Base-by-base conservation (phyloP, 2,797 vertebrate genomes). In the Darevskia mixta region DNA sequence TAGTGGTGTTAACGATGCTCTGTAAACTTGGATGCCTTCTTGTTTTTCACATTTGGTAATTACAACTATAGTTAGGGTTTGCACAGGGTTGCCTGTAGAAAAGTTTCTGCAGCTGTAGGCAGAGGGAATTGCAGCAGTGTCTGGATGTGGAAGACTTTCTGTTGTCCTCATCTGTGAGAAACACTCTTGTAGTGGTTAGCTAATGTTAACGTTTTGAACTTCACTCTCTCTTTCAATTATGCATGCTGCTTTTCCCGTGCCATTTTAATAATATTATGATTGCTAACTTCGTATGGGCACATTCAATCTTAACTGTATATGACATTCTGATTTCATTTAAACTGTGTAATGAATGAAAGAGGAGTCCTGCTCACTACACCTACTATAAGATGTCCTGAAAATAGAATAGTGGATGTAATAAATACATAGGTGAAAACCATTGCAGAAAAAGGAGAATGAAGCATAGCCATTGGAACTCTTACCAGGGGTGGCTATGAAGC, bases 61-160 rank as follows among this genome's bases (percentile, higher is more conserved):
- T 25, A n/a, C 61, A 15, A 9, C 20, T 83, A 49, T 73, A 7
- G 0, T 20, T 43, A 41, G 11, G 0, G 7, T 8, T 87, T 20
- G 0, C 75, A 64, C 1, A 78, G 75, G 41, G 79, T 88, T 49
- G 45, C 29, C 72, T 83, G 1, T 43, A 27, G 86, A 66, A 82
- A 85, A 82, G 32, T 88, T 41, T 72, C 77, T 83, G 64, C 32
- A 2, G 20, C 0, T 6, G 27, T 81, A 81, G 79, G 69, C 72
- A 2, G 29, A 87, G 83, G 79, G 86, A 83, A 64, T 79, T 2
- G 0, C 0, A 23, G 41, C 45, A 77, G 32, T 89, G 0, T 88
- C 86, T 84, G 90, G 90, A 90, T 92, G 93, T 92, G 94, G 58
- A 85, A 43, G 83, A 78, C 55, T 0, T 72, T 72, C 35, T 84